Evolutionary conservation across 1,140 invertebrate species (phyloP).

Genomic region (Spodoptera frugiperda): DNA sequence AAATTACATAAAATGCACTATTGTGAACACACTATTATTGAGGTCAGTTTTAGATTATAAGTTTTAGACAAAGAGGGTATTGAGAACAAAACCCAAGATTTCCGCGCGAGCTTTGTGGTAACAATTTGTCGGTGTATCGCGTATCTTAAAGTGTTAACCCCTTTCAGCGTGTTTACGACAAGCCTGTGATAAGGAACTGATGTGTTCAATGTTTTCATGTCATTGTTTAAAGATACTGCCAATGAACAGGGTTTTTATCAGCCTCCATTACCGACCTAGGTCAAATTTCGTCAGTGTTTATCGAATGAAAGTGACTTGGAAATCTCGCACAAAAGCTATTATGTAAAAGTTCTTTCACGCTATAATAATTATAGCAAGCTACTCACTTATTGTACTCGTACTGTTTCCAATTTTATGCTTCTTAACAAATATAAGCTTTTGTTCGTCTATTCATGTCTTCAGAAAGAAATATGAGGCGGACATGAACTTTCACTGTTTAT

Average conservation of each 20-base stretch:
- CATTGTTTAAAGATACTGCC: neutral
- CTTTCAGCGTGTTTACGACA: neutral
- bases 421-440: neutral
- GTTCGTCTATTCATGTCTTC: slow-evolving; percentile 1
- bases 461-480: slow-evolving; percentile 30
- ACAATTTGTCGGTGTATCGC: slow-evolving; percentile 9
- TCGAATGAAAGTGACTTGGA: too few species aligned
- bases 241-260: neutral
- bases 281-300: too few species aligned
- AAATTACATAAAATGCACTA: too few species aligned
- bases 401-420: neutral
- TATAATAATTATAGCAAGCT: too few species aligned
- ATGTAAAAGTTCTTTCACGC: too few species aligned
- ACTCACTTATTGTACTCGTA: too few species aligned
- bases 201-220: slow-evolving; percentile 11
- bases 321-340: too few species aligned
- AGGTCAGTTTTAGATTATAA: too few species aligned
- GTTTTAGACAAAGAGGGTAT: too few species aligned
- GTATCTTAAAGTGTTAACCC: slow-evolving; percentile 19
- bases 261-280: too few species aligned
- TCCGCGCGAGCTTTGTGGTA: neutral
- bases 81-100: too few species aligned
- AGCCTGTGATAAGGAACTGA: neutral
- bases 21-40: too few species aligned
- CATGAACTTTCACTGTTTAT: slow-evolving; percentile 46